These are phyloP conservation scores for Streptopelia turtur DNA, from an alignment of 2,797 vertebrate genomes.

Conservation along the genomic window DNA sequence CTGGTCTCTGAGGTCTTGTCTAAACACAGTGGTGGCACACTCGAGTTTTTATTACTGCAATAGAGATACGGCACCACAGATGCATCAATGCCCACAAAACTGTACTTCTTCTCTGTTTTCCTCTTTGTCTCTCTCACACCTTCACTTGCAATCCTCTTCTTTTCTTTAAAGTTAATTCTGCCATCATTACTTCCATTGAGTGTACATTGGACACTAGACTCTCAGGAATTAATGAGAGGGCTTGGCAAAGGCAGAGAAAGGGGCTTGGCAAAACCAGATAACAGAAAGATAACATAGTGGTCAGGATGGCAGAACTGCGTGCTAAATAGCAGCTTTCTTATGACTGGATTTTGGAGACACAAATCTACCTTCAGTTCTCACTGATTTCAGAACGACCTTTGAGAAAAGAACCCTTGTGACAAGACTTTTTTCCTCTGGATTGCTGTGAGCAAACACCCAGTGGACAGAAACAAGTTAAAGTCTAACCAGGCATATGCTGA, in stretches of 20 bases:
- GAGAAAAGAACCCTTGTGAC: neutral
- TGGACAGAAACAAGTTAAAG: neutral
- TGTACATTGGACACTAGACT: neutral
- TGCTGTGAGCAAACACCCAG: fast-evolving
- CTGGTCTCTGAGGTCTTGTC: neutral
- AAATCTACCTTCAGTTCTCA: neutral
- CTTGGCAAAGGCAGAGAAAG: neutral
- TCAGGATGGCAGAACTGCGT: neutral
- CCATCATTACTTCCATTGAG: neutral
- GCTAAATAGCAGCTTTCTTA: neutral
- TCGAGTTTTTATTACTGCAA: neutral
- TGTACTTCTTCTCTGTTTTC: neutral
- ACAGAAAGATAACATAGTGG: neutral
- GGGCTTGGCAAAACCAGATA: neutral
- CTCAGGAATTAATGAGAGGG: neutral
- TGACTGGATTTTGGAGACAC: neutral
- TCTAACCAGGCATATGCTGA: neutral
- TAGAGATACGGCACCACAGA: neutral
- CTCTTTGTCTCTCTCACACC: neutral
- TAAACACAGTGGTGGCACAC: neutral
- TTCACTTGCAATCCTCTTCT: neutral
- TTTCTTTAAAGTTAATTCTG: neutral
- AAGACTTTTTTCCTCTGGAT: neutral
- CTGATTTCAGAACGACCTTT: neutral
- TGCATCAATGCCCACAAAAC: neutral